A percentile compares a stretch with the other conserved stretches of the same genome.
phyloP scores from a whole-genome alignment of 2,113 vertebrate genomes.

The Leptosomus discolor region DNA sequence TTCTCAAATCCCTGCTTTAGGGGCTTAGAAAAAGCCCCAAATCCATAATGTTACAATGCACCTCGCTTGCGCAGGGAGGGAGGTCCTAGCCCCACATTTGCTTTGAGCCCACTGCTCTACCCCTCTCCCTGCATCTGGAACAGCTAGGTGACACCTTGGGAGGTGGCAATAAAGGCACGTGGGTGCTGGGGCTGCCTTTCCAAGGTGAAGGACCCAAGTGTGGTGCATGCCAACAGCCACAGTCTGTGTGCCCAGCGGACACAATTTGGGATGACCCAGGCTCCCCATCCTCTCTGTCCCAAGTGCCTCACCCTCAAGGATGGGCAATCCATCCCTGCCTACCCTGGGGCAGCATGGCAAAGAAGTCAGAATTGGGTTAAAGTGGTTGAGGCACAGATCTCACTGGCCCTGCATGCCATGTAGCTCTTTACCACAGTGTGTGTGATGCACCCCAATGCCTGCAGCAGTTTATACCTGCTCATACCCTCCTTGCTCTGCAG shows the following conservation, averaged over 20 bases:
- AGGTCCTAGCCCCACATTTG: not conserved
- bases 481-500: not conserved
- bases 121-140: not conserved
- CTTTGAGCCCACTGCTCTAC: not conserved
- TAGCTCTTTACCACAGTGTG: not conserved
- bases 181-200: not conserved
- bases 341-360: not conserved
- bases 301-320: rapidly evolving
- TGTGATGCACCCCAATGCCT: not conserved
- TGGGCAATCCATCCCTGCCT: not conserved
- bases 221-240: not conserved
- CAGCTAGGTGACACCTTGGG: not conserved
- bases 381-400: not conserved
- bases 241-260: not conserved
- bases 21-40: not conserved
- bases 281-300: not conserved
- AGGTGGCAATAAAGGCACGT: not conserved
- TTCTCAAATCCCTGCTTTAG: not conserved
- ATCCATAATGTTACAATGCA: not conserved
- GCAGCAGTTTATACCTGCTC: not conserved
- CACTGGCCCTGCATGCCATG: rapidly evolving
- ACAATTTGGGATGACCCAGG: not conserved
- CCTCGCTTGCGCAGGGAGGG: not conserved
- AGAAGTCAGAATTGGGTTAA: not conserved
- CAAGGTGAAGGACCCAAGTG: not conserved